Percentiles rank a stretch among this genome's conserved stretches.
These are phyloP conservation scores for Trichonephila inaurata DNA, from an alignment of 1,140 invertebrate species.

Conservation along the genomic window DNA sequence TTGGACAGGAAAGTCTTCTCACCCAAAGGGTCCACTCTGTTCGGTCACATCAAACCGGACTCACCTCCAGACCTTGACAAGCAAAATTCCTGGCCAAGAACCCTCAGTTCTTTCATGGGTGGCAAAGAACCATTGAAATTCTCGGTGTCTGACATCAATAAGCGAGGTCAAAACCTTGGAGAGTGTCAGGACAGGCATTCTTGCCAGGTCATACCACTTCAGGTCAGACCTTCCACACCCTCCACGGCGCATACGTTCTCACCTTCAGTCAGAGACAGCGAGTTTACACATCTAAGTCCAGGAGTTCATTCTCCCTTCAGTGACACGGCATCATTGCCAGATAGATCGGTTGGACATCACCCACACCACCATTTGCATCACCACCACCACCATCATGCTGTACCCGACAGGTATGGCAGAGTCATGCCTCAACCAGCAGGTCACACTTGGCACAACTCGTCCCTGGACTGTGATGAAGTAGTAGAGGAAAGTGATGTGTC, in stretches of 20 bases:
- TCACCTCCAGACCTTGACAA: slow-evolving; percentile 69
- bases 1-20: slow-evolving; percentile 63
- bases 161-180: slow-evolving; percentile 10
- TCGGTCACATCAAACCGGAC: slow-evolving; percentile 62
- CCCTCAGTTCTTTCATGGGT: slow-evolving; percentile 65
- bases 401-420: slow-evolving; percentile 22
- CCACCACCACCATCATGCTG: slow-evolving; percentile 51
- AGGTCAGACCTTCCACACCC: slow-evolving; percentile 57
- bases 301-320: slow-evolving; percentile 54
- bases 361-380: slow-evolving; percentile 58
- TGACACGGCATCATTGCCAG: slow-evolving; percentile 44
- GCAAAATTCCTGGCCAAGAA: slow-evolving; percentile 71
- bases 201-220: slow-evolving; percentile 63
- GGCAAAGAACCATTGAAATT: slow-evolving; percentile 57
- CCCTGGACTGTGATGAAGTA: slow-evolving; percentile 27
- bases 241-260: slow-evolving; percentile 23
- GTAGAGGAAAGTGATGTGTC: slow-evolving; percentile 53
- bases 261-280: slow-evolving; percentile 37
- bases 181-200: slow-evolving; percentile 58
- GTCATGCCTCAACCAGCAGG: neutral
- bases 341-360: neutral
- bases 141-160: slow-evolving; percentile 38
- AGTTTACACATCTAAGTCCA: slow-evolving; percentile 47
- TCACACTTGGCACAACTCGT: slow-evolving; percentile 26
- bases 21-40: slow-evolving; percentile 44